phyloP scores from a whole-genome alignment of 2,888 invertebrate genomes.

The Eupelmus urozonus region DNA sequence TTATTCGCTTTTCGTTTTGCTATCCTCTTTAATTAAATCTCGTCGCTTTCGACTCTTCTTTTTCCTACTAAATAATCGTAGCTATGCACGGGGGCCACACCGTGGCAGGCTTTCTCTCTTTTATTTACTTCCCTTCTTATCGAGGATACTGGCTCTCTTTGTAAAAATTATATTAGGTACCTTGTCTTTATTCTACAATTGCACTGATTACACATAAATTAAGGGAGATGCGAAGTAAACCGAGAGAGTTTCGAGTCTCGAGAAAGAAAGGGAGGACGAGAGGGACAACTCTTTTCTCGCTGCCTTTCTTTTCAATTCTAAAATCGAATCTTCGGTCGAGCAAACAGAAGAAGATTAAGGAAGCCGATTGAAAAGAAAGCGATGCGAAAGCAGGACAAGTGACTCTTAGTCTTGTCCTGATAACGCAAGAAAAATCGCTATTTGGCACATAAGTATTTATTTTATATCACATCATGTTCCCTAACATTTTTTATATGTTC shows the following conservation, averaged over 20 bases:
- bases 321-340: slow-evolving; percentile 19
- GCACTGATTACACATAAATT: slow-evolving; percentile 72
- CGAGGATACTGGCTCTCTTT: slow-evolving; percentile 77
- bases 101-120: slow-evolving; percentile 63
- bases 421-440: slow-evolving; percentile 71
- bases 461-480: slow-evolving; percentile 74
- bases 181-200: slow-evolving; percentile 74
- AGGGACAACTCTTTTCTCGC: slow-evolving; percentile 28
- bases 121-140: slow-evolving; percentile 39
- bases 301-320: neutral
- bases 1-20: slow-evolving; percentile 45
- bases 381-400: slow-evolving; percentile 60
- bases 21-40: slow-evolving; percentile 39
- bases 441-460: slow-evolving; percentile 76
- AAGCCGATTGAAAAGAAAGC: slow-evolving; percentile 68
- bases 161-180: slow-evolving; percentile 76
- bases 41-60: slow-evolving; percentile 36
- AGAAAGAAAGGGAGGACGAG: slow-evolving; percentile 38
- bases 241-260: slow-evolving; percentile 28
- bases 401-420: slow-evolving; percentile 8
- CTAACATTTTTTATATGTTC: slow-evolving; percentile 53
- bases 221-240: slow-evolving; percentile 64
- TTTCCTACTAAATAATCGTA: neutral
- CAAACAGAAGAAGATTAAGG: slow-evolving; percentile 62
- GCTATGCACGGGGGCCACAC: slow-evolving; percentile 45